A percentile compares a stretch with the other conserved stretches of the same genome.
phyloP scores from a whole-genome alignment of 2,888 invertebrate genomes.

The Heterodera filipjevi region DNA sequence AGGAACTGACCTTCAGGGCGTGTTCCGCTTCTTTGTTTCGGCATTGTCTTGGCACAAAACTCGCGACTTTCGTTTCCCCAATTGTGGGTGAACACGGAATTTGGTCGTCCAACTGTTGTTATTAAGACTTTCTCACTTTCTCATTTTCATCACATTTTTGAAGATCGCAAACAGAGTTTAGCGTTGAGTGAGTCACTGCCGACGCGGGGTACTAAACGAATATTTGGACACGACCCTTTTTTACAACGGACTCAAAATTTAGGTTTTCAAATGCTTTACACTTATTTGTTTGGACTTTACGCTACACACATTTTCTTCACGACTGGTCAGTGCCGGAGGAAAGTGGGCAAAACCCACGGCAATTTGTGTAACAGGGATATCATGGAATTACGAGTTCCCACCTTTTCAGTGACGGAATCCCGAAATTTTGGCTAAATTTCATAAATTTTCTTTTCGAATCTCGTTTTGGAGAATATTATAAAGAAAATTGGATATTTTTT shows the following conservation, averaged over 20 bases:
- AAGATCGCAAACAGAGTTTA: conserved; percentile 53
- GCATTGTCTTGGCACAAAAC: conserved; percentile 36
- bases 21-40: conserved; percentile 55
- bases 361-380: too few relatives aligned
- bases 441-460: too few relatives aligned
- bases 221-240: not conserved
- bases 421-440: too few relatives aligned
- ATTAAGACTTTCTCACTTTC: conserved; percentile 49
- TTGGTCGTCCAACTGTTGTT: not conserved
- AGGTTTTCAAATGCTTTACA: conserved; percentile 63
- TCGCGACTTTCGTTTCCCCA: conserved; percentile 47
- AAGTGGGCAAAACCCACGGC: too few relatives aligned
- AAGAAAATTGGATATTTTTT: too few relatives aligned
- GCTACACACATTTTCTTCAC: conserved; percentile 56
- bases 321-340: conserved; percentile 48
- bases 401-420: too few relatives aligned
- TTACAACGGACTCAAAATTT: conserved; percentile 24
- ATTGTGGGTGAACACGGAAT: conserved; percentile 37
- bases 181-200: conserved; percentile 42
- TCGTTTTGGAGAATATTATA: too few relatives aligned
- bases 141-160: conserved; percentile 59
- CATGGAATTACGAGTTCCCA: too few relatives aligned
- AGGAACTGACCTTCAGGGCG: conserved; percentile 61
- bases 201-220: conserved; percentile 42
- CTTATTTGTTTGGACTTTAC: conserved; percentile 64